Conservation (phyloP, 2,888 invertebrate genomes). For the Noctuana brunneofusca region DNA sequence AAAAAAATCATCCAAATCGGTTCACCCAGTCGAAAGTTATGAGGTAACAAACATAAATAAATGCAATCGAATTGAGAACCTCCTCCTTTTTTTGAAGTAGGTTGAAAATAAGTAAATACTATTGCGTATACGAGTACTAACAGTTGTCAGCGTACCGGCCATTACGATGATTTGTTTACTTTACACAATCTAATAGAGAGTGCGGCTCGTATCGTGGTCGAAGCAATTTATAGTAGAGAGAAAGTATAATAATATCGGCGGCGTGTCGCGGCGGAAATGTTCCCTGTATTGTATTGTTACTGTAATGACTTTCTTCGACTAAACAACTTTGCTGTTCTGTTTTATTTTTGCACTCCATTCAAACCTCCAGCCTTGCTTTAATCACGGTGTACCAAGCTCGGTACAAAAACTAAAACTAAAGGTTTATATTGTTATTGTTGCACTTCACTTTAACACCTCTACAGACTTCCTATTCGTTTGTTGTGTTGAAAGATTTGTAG, state of each 20-base stretch:
- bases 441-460: constrained; percentile 22
- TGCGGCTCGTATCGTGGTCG: constrained; percentile 27
- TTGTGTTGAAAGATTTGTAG: constrained; percentile 6
- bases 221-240: constrained; percentile 32
- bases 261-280: constrained; percentile 31
- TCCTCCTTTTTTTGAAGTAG: too few species aligned
- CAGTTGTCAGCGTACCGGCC: neutral
- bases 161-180: constrained; percentile 28
- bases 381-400: constrained; percentile 27
- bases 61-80: too few species aligned
- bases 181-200: constrained; percentile 29
- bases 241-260: constrained; percentile 30
- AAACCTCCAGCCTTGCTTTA: constrained; percentile 26
- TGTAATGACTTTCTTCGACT: constrained; percentile 34
- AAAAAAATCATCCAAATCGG: too few species aligned
- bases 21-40: too few species aligned
- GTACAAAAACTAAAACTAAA: constrained; percentile 21
- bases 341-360: constrained; percentile 32
- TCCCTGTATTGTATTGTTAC: constrained; percentile 33
- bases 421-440: constrained; percentile 12
- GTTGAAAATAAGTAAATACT: neutral
- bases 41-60: too few species aligned
- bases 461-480: constrained; percentile 4
- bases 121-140: constrained; percentile 1
- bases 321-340: constrained; percentile 23